Base-by-base conservation (phyloP, 2,113 vertebrate species). In the Phaethon lepturus region DNA sequence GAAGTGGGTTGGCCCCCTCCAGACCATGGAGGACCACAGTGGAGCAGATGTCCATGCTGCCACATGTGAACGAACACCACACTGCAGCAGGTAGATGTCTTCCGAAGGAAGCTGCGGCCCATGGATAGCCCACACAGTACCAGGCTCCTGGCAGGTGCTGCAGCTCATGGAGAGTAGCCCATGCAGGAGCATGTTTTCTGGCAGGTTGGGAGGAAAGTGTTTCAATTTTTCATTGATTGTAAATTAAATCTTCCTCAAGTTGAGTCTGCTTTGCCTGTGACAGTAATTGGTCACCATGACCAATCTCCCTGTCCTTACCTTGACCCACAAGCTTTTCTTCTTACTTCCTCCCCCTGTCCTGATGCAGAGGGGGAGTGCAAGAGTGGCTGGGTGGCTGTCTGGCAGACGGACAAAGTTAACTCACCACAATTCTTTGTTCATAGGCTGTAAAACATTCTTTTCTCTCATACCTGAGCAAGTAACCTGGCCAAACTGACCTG, bases 161-260 rank as follows among this genome's bases (percentile, higher is more conserved):
- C 23, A 63, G 35, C 3, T 12, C 0, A 0, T 31, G n/a, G 16
- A 75, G 10, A 49, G n/a, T 4, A 49, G 13, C 55, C 14, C 53
- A 26, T 3, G 1, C 13, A 49, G 19, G 9, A 31, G 5, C 1
- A 40, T 0, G 0, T 56, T 88, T 81, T 58, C 22, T 58, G 47
- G 6, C 22, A 82, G 42, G 13, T 15, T 68, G 25, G 8, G 68
- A 67, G 18, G 28, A 53, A 58, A 68, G 6, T 7, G 4, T 5
- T 85, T 42, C 17, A 29, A 25, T 58, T 88, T 67, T 77, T 59
- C 2, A 26, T 4, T 47, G 38, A 17, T 6, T 12, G 7, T 28
- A 80, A 67, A 67, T 68, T 68, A 62, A 69, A 72, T 69, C 12
- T 63, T 86, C 31, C 20, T 2, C 49, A 29, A 66, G 23, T 11